These are phyloP conservation scores for Paramormyrops hopkinsi DNA, from an alignment of 2,797 vertebrate species.

Conservation along the genomic window DNA sequence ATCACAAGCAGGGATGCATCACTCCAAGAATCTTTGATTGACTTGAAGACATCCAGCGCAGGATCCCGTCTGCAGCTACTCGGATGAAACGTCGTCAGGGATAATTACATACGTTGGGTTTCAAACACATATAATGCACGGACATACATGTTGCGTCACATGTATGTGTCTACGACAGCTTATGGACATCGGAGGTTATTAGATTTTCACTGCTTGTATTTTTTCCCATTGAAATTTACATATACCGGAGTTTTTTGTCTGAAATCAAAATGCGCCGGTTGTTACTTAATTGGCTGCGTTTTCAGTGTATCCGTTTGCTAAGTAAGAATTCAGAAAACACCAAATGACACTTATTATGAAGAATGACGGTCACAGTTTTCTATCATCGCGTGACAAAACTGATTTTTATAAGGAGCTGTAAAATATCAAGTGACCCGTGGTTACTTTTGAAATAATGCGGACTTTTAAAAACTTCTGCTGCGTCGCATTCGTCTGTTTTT, in stretches of 20 bases:
- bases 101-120: conserved; percentile 5
- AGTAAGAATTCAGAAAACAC: neutral
- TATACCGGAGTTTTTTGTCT: neutral
- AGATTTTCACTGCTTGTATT: neutral
- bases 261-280: neutral
- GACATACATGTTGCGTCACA: conserved; percentile 4
- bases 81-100: conserved; percentile 8
- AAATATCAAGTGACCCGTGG: neutral
- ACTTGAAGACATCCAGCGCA: conserved; percentile 21
- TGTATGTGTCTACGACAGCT: conserved; percentile 9
- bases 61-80: conserved; percentile 12
- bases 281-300: neutral
- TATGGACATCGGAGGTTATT: conserved; percentile 9
- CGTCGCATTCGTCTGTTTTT: neutral
- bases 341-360: conserved; percentile 15
- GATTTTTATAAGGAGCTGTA: conserved; percentile 1
- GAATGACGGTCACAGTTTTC: conserved; percentile 9
- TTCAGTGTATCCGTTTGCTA: neutral
- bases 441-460: conserved; percentile 10
- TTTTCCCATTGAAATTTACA: neutral
- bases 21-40: conserved; percentile 19
- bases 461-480: conserved; percentile 8
- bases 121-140: conserved; percentile 13
- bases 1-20: conserved; percentile 30
- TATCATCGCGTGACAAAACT: conserved; percentile 18